phyloP scores from a whole-genome alignment of 2,797 vertebrate genomes.

The Lates japonicus region DNA sequence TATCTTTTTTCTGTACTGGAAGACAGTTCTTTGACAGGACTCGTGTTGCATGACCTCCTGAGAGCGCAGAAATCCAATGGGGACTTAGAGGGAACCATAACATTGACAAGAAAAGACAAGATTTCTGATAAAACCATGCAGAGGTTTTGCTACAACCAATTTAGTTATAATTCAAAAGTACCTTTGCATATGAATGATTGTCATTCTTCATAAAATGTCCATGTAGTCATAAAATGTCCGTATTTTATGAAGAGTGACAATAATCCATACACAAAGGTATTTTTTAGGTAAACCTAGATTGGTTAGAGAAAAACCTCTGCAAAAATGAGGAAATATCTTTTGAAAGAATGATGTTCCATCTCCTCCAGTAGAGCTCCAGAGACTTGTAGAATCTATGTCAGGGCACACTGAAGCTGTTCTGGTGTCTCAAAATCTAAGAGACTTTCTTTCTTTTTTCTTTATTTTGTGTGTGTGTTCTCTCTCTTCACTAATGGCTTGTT shows the following conservation, averaged over 20 bases:
- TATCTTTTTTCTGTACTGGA: background rate
- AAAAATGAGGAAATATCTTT: too few species aligned
- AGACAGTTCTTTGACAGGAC: conserved; percentile 20
- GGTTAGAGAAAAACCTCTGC: too few species aligned
- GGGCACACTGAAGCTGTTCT: too few species aligned
- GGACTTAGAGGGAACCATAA: background rate
- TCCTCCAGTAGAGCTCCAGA: too few species aligned
- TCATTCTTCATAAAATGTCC: background rate
- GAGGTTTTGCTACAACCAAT: background rate
- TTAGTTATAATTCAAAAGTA: background rate
- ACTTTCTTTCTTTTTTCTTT: too few species aligned
- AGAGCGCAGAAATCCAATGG: background rate
- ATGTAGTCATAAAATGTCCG: background rate
- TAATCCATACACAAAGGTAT: background rate
- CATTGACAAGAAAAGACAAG: background rate
- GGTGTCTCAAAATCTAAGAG: too few species aligned
- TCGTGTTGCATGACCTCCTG: conserved; percentile 10
- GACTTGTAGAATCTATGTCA: too few species aligned
- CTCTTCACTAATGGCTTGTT: conserved; percentile 10
- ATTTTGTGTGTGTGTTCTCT: background rate
- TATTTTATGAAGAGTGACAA: too few species aligned
- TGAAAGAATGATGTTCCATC: too few species aligned
- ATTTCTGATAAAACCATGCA: background rate
- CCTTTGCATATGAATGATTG: background rate
- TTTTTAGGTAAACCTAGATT: too few species aligned